Conservation (phyloP, 2,113 vertebrate genomes). For the Smithornis capensis region DNA sequence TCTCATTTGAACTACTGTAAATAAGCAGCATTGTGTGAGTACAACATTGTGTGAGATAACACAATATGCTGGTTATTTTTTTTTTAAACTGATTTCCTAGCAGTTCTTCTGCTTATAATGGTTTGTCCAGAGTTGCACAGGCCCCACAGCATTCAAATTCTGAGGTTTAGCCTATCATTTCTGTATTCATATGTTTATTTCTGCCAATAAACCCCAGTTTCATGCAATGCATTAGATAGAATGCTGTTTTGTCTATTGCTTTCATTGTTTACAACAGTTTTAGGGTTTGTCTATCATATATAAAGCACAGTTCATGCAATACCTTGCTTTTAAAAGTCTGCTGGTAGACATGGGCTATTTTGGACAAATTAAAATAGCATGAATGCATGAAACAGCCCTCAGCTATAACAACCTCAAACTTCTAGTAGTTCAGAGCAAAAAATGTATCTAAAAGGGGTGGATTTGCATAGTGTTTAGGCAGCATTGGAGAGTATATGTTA, state of each 20-base stretch:
- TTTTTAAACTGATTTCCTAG: not conserved
- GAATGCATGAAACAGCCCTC: not conserved
- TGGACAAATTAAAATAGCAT: not conserved
- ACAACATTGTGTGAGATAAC: too few relatives aligned
- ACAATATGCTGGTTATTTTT: not conserved
- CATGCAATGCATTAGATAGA: not conserved
- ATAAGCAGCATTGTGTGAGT: not conserved
- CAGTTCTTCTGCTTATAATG: not conserved
- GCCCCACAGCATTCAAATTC: not conserved
- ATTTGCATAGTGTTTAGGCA: not conserved
- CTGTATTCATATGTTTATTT: not conserved
- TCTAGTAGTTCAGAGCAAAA: not conserved
- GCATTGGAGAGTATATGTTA: not conserved
- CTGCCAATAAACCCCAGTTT: not conserved
- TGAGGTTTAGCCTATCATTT: not conserved
- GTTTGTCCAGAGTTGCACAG: not conserved
- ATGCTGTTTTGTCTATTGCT: not conserved
- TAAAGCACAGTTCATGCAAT: not conserved
- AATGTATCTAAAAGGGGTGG: not conserved
- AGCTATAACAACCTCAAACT: not conserved
- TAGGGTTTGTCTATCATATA: not conserved
- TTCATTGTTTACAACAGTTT: not conserved
- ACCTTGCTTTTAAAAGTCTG: not conserved
- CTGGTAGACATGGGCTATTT: not conserved
- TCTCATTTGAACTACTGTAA: not conserved